Evolutionary conservation across 2,113 vertebrate genomes (phyloP).

Genomic region (Lepidothrix coronata): DNA sequence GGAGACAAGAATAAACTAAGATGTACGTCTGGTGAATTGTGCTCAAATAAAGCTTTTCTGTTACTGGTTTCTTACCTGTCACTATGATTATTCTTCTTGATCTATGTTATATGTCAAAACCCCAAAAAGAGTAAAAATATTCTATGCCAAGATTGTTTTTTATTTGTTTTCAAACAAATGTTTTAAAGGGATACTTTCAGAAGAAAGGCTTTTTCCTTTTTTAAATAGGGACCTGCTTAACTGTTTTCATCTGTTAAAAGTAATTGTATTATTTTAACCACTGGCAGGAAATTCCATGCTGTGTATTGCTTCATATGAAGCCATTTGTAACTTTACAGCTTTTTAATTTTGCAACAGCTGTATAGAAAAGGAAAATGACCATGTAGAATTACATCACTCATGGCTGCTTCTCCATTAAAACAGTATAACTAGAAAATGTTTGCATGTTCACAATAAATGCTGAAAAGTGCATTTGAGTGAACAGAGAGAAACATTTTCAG

Average conservation of each 20-base stretch:
- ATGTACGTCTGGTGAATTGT: not conserved
- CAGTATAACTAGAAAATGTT: conserved; percentile 12
- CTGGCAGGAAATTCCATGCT: conserved; percentile 28
- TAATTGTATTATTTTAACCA: conserved; percentile 44
- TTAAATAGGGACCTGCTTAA: not conserved
- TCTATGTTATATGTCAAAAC: not conserved
- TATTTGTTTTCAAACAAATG: not conserved
- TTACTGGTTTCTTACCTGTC: not conserved
- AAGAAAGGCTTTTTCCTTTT: not conserved
- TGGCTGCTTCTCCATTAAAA: conserved; percentile 33
- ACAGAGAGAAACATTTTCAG: not conserved
- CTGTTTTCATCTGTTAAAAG: conserved; percentile 43
- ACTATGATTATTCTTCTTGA: conserved; percentile 15
- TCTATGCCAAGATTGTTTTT: not conserved
- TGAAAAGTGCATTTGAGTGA: not conserved
- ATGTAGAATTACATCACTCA: conserved; percentile 25
- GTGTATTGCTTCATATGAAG: conserved; percentile 22
- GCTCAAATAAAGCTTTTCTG: conserved; percentile 9
- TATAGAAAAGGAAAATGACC: conserved; percentile 32
- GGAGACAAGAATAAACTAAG: conserved; percentile 14
- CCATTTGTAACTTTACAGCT: conserved; percentile 50
- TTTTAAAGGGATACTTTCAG: conserved; percentile 1
- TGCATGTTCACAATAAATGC: not conserved
- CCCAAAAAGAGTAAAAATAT: conserved; percentile 5
- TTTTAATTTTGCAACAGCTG: conserved; percentile 60